Evolutionary conservation across 1,140 invertebrate genomes (phyloP).

Genomic region (Mizuhopecten yessoensis): DNA sequence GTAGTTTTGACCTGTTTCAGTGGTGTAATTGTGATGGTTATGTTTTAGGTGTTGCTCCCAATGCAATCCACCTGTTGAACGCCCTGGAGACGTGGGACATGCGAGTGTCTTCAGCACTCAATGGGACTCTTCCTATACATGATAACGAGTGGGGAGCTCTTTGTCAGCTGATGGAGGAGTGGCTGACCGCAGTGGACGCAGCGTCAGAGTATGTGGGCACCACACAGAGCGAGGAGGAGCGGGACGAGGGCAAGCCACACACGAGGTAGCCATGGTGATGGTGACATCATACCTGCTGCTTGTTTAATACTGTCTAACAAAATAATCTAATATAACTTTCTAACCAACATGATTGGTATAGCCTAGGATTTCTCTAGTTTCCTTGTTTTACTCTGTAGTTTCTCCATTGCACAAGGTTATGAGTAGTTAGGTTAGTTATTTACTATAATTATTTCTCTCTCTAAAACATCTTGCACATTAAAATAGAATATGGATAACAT

Average conservation of each 20-base stretch:
- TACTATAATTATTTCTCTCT: not conserved
- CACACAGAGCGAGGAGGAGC: constrained; percentile 75
- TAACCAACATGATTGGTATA: not conserved
- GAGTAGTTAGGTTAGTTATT: too few species aligned
- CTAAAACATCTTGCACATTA: not conserved
- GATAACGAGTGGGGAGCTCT: constrained; percentile 81
- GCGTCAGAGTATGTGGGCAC: constrained; percentile 75
- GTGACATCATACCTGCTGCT: not conserved
- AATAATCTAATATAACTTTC: not conserved
- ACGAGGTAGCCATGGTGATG: constrained; percentile 68
- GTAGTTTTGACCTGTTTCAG: too few species aligned
- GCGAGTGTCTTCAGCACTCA: constrained; percentile 70
- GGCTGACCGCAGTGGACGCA: constrained; percentile 73
- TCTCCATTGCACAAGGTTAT: too few species aligned
- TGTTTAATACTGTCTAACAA: constrained; percentile 40
- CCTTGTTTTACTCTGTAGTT: not conserved
- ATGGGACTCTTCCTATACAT: constrained; percentile 74
- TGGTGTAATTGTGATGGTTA: not conserved
- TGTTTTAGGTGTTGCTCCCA: constrained; percentile 77
- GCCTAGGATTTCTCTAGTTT: not conserved
- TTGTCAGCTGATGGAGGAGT: constrained; percentile 80
- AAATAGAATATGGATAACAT: too few species aligned
- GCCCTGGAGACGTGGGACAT: constrained; percentile 79
- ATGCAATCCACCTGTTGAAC: constrained; percentile 78
- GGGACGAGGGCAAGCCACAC: constrained; percentile 73